Evolutionary conservation across 2,113 vertebrate species (phyloP).

Genomic region (Zosterops pallidus): DNA sequence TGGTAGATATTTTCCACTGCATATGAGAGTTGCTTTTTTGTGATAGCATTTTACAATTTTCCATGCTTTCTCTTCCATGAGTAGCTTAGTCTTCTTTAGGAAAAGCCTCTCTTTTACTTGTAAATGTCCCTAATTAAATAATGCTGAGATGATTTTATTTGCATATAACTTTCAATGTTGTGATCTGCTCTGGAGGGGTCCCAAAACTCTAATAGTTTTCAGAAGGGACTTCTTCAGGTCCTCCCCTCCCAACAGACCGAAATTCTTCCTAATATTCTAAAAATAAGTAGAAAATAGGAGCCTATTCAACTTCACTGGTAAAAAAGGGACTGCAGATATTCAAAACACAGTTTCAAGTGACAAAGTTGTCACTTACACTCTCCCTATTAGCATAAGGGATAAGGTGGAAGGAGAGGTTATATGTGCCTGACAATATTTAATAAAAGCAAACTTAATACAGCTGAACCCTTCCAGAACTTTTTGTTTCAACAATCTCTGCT

Average conservation of each 20-base stretch:
- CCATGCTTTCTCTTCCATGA: background rate
- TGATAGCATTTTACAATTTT: conserved; percentile 18
- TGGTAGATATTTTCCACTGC: conserved; percentile 17
- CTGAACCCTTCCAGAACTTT: background rate
- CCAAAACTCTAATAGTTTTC: background rate
- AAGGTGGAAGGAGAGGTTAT: background rate
- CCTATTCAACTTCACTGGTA: background rate
- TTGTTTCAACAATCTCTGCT: background rate
- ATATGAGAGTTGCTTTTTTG: background rate
- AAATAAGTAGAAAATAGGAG: background rate
- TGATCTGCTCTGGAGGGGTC: conserved; percentile 18
- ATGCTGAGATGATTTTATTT: conserved; percentile 45
- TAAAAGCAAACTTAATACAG: background rate
- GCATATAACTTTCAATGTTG: background rate
- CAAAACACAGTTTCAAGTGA: background rate
- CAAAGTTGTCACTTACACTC: background rate
- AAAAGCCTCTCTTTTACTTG: conserved; percentile 29
- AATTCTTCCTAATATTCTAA: background rate
- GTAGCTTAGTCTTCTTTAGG: conserved; percentile 4
- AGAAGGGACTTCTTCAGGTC: background rate
- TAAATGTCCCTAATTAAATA: conserved; percentile 45
- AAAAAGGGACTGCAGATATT: background rate
- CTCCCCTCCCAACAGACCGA: background rate
- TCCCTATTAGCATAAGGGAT: background rate
- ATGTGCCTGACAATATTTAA: background rate